Evolutionary conservation across 2,797 vertebrate species (phyloP).

Genomic region (Chromobotia macracanthus): DNA sequence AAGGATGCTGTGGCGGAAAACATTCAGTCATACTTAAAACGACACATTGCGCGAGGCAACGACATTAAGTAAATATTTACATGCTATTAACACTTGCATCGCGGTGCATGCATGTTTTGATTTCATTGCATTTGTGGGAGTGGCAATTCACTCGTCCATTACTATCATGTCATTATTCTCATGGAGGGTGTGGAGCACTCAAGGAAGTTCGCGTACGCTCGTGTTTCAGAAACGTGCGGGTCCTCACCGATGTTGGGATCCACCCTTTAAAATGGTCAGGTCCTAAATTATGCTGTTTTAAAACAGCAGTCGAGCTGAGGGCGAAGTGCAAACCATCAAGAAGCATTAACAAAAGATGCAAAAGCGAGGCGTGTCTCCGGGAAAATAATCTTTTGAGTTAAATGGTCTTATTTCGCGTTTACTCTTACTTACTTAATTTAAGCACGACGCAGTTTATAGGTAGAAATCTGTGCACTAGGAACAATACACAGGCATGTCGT

Average conservation of each 20-base stretch:
- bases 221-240: constrained; percentile 9
- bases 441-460: neutral
- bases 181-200: constrained; percentile 37
- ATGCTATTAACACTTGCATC: neutral
- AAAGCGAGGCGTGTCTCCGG: neutral
- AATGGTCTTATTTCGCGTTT: neutral
- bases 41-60: neutral
- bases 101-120: constrained; percentile 13
- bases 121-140: constrained; percentile 37
- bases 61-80: neutral
- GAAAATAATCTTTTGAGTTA: neutral
- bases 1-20: constrained; percentile 9
- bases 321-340: neutral
- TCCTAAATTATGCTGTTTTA: neutral
- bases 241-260: neutral
- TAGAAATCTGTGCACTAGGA: neutral
- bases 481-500: neutral
- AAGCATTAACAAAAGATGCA: neutral
- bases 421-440: neutral
- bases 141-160: constrained; percentile 18
- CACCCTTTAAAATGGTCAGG: neutral
- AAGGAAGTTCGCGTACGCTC: constrained; percentile 29
- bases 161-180: constrained; percentile 27
- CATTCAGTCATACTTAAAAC: neutral
- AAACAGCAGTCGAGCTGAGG: neutral